Conservation (phyloP, 2,113 vertebrate genomes). For the Ophiodon elongatus region DNA sequence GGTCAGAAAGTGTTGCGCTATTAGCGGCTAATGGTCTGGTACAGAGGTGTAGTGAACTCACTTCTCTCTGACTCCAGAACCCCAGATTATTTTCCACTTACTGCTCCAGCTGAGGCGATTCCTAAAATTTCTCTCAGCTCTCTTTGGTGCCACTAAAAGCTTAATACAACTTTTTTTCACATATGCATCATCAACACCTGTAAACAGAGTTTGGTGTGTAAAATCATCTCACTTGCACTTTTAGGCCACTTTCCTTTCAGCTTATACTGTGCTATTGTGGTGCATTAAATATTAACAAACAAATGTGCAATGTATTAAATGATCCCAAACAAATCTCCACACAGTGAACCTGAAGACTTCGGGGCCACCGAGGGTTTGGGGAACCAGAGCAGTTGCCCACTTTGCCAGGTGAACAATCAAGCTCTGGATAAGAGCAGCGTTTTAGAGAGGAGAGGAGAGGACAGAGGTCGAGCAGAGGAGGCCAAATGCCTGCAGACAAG, state of each 20-base stretch:
- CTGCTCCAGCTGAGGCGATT: not conserved
- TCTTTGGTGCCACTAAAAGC: not conserved
- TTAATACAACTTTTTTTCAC: not conserved
- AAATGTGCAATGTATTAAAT: not conserved
- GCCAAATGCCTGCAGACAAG: not conserved
- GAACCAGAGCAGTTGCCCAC: no score
- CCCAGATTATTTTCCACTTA: not conserved
- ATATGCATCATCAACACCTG: not conserved
- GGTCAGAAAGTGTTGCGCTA: not conserved
- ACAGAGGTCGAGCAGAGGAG: not conserved
- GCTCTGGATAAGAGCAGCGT: conserved; percentile 10
- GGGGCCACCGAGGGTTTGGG: not conserved
- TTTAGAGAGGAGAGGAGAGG: not conserved
- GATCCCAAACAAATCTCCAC: not conserved
- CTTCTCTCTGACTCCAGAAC: not conserved
- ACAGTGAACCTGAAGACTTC: not conserved
- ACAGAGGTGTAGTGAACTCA: not conserved
- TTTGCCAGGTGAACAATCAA: conserved; percentile 12
- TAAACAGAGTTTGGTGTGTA: not conserved
- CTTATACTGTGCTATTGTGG: not conserved
- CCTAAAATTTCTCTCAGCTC: not conserved
- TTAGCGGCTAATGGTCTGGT: not conserved
- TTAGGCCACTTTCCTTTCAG: not conserved
- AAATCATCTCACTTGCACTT: not conserved
- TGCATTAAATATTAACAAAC: not conserved